phyloP scores from a whole-genome alignment of 2,888 invertebrate species.

The Baronia brevicornis region DNA sequence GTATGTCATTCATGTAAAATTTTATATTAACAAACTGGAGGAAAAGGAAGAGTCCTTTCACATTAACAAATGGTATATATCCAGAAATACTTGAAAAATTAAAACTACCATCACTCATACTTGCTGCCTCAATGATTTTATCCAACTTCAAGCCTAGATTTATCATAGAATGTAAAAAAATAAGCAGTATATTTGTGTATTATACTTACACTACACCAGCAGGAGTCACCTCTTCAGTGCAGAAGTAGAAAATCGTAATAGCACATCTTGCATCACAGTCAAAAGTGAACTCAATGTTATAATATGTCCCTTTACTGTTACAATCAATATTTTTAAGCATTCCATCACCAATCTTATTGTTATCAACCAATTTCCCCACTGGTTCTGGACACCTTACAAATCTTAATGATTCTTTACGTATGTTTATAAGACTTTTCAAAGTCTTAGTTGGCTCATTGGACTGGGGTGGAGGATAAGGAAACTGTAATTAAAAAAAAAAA shows the following conservation, averaged over 20 bases:
- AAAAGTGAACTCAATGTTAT: slow-evolving; percentile 97
- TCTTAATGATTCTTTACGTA: slow-evolving; percentile 95
- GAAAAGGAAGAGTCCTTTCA: too few species aligned
- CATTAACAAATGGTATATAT: too few species aligned
- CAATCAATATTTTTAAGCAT: slow-evolving; percentile 72
- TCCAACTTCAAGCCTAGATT: too few species aligned
- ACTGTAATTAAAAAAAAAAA: slow-evolving; percentile 74
- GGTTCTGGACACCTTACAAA: slow-evolving; percentile 86
- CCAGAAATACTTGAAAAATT: too few species aligned
- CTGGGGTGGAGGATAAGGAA: slow-evolving; percentile 97
- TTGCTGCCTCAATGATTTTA: too few species aligned
- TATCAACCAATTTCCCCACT: slow-evolving; percentile 74
- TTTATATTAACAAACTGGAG: too few species aligned
- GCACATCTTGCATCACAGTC: slow-evolving; percentile 96
- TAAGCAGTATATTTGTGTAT: not conserved
- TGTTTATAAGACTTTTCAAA: slow-evolving; percentile 95
- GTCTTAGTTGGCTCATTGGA: slow-evolving; percentile 98
- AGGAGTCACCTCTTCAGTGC: slow-evolving; percentile 92
- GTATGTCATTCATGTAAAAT: too few species aligned
- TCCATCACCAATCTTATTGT: slow-evolving; percentile 70
- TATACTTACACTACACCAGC: slow-evolving; percentile 88
- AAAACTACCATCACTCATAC: too few species aligned
- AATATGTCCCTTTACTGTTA: slow-evolving; percentile 80
- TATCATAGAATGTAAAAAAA: too few species aligned
- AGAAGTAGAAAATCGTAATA: slow-evolving; percentile 96